A percentile compares a stretch with the other conserved stretches of the same genome.
Conservation (phyloP, 2,113 vertebrate genomes). For the Forbesichthys agassizii region DNA sequence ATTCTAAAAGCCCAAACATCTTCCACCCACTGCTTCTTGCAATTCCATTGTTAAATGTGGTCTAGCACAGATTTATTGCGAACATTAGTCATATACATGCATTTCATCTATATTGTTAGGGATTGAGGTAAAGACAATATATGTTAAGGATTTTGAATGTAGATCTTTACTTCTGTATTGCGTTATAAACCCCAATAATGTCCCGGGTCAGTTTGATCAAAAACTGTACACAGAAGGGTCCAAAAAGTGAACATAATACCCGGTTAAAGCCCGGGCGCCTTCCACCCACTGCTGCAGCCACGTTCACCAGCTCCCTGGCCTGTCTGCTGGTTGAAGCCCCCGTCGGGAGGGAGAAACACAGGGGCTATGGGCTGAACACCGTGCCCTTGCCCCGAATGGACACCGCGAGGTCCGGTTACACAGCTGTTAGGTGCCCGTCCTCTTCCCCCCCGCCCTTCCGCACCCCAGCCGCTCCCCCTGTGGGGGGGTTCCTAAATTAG, state of each 20-base stretch:
- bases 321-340: neutral
- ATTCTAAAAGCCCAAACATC: neutral
- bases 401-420: slow-evolving; percentile 62
- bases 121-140: too few relatives aligned
- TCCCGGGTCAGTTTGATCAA: too few relatives aligned
- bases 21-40: neutral
- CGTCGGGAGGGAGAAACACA: neutral
- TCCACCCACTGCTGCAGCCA: neutral
- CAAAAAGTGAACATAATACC: too few relatives aligned
- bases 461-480: too few relatives aligned
- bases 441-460: slow-evolving; percentile 10
- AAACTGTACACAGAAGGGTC: too few relatives aligned
- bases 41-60: too few relatives aligned
- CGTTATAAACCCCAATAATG: too few relatives aligned
- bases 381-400: slow-evolving; percentile 42
- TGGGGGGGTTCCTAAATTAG: slow-evolving; percentile 53
- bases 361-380: slow-evolving; percentile 4
- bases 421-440: slow-evolving; percentile 67
- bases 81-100: too few relatives aligned
- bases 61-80: too few relatives aligned
- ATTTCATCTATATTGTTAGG: too few relatives aligned
- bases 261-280: neutral
- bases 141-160: too few relatives aligned
- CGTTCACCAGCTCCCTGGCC: neutral
- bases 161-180: too few relatives aligned